Conservation (phyloP, 2,797 vertebrate genomes). For the Oryzias dopingdopingensis region DNA sequence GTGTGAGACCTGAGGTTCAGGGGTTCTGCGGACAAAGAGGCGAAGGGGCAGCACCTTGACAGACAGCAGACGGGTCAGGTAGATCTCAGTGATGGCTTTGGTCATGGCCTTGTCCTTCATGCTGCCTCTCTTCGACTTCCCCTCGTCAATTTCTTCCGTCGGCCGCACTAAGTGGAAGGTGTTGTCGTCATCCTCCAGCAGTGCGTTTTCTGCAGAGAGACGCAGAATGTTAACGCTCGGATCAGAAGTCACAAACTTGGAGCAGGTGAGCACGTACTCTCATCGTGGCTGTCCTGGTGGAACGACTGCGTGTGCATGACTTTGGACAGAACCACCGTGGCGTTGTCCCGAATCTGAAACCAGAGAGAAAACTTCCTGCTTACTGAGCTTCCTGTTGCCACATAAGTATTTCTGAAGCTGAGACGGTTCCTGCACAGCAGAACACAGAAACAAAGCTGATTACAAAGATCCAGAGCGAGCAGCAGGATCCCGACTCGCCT, state of each 20-base stretch:
- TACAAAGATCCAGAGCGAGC: conserved; percentile 19
- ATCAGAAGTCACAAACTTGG: neutral
- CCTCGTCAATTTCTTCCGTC: conserved; percentile 90
- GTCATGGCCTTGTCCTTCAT: conserved; percentile 96
- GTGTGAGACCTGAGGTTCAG: neutral
- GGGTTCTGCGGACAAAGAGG: neutral
- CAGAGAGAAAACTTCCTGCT: neutral
- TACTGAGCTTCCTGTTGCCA: neutral
- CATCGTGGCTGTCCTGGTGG: conserved; percentile 90
- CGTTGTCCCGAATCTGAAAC: conserved; percentile 89
- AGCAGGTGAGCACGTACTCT: conserved; percentile 79
- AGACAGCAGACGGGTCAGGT: conserved; percentile 94
- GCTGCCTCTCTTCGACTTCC: conserved; percentile 92
- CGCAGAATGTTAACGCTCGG: neutral
- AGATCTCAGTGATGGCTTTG: conserved; percentile 99
- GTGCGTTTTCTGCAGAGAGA: conserved; percentile 77
- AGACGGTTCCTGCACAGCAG: too few species aligned
- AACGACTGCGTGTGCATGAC: conserved; percentile 88
- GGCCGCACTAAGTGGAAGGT: conserved; percentile 93
- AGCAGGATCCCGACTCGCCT: conserved; percentile 1
- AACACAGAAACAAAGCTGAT: conserved; percentile 13
- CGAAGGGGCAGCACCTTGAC: conserved; percentile 83
- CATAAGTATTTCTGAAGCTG: too few species aligned
- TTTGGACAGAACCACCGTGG: conserved; percentile 90
- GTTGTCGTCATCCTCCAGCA: conserved; percentile 95